Evolutionary conservation across 2,888 invertebrate species (phyloP), one percentile per base, ranked within the genome.

Genomic region (Caenorhabditis sp.): DNA sequence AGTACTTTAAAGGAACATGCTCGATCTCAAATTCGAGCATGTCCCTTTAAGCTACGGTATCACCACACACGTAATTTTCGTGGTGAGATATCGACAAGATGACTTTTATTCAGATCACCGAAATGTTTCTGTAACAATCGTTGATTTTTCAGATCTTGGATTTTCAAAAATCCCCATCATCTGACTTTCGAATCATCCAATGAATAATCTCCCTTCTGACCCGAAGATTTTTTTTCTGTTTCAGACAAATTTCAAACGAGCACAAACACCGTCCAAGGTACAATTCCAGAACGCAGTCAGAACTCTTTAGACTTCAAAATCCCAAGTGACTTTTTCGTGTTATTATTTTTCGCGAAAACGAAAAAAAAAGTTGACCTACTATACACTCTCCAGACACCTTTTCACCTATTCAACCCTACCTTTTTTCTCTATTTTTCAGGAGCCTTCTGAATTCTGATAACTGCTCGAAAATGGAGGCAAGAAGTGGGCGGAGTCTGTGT

Each of bases 371-470:
- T 41, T 54, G 38, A 38, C 38, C 38, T 38, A 28, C 16, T 28
- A 12, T 19, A 51, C 35, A 38, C 35, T 49, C 31, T 31, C 31
- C 41, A 47, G 26, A 26, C 56, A 12, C 26, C 26, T 59, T 31
- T 24, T 49, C 44, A 69, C 22, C 54, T 38, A 10, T 68, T 69
- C 54, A 38, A 1, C 28, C 47, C 49, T 28, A 28, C 38, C 10
- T 16, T 56, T 44, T n/a, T 35, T 35, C 44, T 22, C 16, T 28
- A 14, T 10, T 3, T 49, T n/a, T 24, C n/a, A n/a, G n/a, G n/a
- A n/a, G n/a, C 47, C 47, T 49, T 49, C 49, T 19, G 22, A 22
- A 24, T 35, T 28, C 51, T 73, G 73, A 73, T 73, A 73, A 54
- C 51, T 68, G 31, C 31, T 35, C 16, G 22, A 63, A 63, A 64